Evolutionary conservation across 2,888 invertebrate species (phyloP).

Genomic region (Hecatera dysodea): DNA sequence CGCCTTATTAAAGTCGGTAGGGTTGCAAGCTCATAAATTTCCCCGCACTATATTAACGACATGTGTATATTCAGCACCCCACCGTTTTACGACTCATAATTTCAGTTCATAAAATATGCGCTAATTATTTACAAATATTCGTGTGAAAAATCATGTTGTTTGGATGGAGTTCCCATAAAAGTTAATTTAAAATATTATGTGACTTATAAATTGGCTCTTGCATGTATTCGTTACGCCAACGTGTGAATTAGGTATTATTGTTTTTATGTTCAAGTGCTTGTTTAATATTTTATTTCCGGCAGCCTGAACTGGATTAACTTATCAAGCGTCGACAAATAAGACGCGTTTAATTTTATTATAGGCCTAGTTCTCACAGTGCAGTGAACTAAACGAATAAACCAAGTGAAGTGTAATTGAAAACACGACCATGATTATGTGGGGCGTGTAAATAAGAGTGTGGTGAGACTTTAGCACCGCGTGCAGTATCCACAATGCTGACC

Average conservation of each 20-base stretch:
- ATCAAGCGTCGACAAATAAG: not conserved
- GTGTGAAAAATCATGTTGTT: constrained; percentile 1
- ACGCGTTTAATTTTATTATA: not conserved
- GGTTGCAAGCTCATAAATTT: constrained; percentile 48
- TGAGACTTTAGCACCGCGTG: constrained; percentile 41
- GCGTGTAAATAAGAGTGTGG: constrained; percentile 38
- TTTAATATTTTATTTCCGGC: constrained; percentile 1
- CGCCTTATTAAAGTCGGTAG: constrained; percentile 36
- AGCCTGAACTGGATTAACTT: constrained; percentile 4
- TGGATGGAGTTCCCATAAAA: constrained; percentile 10
- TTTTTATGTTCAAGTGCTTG: not conserved
- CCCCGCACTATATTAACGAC: constrained; percentile 44
- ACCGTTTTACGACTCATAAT: constrained; percentile 50
- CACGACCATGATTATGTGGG: constrained; percentile 32
- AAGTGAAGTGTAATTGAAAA: constrained; percentile 47
- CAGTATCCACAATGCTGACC: constrained; percentile 68
- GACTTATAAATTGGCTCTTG: not conserved
- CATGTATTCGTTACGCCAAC: not conserved
- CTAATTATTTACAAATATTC: constrained; percentile 40
- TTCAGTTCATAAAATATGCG: constrained; percentile 32
- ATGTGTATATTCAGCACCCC: constrained; percentile 31
- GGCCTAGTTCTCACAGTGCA: constrained; percentile 12
- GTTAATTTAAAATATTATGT: constrained; percentile 20
- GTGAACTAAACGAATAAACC: constrained; percentile 9
- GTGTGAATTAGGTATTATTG: not conserved